Conservation (phyloP, 2,888 invertebrate species). For the Drosophila nr. perissopoda region DNA sequence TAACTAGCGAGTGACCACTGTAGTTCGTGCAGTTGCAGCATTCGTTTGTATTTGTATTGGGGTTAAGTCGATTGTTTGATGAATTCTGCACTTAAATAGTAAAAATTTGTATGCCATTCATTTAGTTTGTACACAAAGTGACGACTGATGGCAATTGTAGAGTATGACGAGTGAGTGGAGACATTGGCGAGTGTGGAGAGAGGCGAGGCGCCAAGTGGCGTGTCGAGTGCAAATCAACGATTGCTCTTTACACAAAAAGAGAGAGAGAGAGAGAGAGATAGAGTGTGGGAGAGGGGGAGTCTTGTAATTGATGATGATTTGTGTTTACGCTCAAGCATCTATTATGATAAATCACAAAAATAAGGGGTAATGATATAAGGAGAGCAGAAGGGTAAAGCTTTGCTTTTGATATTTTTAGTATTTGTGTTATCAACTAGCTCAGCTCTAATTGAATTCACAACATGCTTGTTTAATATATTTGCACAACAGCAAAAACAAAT, state of each 20-base stretch:
- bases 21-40: background rate
- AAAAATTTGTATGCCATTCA: slow-evolving; percentile 77
- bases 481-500: slow-evolving; percentile 47
- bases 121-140: slow-evolving; percentile 71
- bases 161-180: background rate
- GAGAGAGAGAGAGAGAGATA: rapidly evolving
- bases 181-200: background rate
- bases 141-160: slow-evolving; percentile 4
- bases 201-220: slow-evolving; percentile 6
- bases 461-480: slow-evolving; percentile 61
- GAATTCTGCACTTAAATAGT: slow-evolving; percentile 67
- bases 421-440: slow-evolving; percentile 64
- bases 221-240: slow-evolving; percentile 58
- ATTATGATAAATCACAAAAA: slow-evolving; percentile 80
- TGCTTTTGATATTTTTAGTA: slow-evolving; percentile 79
- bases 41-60: slow-evolving; percentile 29
- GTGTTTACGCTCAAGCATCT: slow-evolving; percentile 62
- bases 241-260: slow-evolving; percentile 47
- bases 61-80: slow-evolving; percentile 51
- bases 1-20: background rate
- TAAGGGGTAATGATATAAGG: background rate
- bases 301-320: slow-evolving; percentile 76
- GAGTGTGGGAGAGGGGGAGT: background rate
- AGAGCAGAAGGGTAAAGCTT: slow-evolving; percentile 9
- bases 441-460: slow-evolving; percentile 77